Base-by-base conservation (phyloP, 2,888 invertebrate species). In the Tiliacea citrago region DNA sequence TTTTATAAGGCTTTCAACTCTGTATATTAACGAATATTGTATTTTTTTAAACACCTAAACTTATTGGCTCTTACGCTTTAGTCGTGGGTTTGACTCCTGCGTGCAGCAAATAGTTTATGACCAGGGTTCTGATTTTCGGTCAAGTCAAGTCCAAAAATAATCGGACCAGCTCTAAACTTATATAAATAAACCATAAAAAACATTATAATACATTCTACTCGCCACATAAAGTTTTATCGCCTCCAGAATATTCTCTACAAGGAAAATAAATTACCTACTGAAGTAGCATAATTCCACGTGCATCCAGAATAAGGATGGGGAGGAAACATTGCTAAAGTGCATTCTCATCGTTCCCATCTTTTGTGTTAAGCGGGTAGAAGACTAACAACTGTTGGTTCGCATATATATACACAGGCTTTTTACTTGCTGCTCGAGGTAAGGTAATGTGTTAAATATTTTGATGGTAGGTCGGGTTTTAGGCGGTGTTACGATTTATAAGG, bases 251-350 rank as follows among this genome's bases (percentile, higher is more conserved):
- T 61, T 21, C 39, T 60, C 47, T 55, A 10, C 62, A 12, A 51
- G 49, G 58, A 60, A 69, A 73, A 81, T 83, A 73, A 79, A 81
- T 73, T 79, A 67, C 66, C 57, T 42, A 18, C 21, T 65, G 16
- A 53, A 68, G 67, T 61, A 71, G 61, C 49, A 67, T 67, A 73
- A 71, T 70, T 58, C 42, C n/a, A 51, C 49, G 61, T 58, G 61
- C 53, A 68, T 69, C 57, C 68, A 82, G 89, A 89, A 90, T 89
- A 89, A 61, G 81, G 75, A 55, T 13, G 61, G 9, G 29, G 60
- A 83, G 88, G 86, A 85, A 89, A 85, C 86, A 86, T 87, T 79
- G 79, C 85, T 86, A 86, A 89, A 89, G 89, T 89, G 88, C 89
- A 88, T 89, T 89, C 88, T 86, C 84, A 82, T 82, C 85, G 84